A percentile compares a stretch with the other conserved stretches of the same genome.
These are phyloP conservation scores for Oreocharis arfaki DNA, from an alignment of 2,113 vertebrate genomes.

Conservation along the genomic window DNA sequence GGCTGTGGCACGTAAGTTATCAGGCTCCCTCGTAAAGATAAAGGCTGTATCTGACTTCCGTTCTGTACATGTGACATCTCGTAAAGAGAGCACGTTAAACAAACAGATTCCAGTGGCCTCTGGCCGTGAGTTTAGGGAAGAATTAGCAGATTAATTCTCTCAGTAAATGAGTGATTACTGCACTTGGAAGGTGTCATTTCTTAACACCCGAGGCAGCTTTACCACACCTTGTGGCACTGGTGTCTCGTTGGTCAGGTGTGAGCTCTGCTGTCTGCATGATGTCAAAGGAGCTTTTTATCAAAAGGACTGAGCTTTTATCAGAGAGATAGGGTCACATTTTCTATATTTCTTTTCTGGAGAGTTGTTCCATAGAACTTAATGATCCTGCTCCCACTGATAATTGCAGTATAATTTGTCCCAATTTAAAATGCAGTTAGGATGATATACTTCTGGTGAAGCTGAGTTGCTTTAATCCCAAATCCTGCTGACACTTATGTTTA, in stretches of 20 bases:
- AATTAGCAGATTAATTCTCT: background rate
- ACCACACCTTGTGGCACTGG: rapidly evolving
- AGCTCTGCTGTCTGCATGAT: background rate
- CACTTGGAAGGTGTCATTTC: background rate
- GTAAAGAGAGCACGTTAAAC: background rate
- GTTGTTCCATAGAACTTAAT: background rate
- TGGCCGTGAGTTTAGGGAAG: background rate
- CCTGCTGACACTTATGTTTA: background rate
- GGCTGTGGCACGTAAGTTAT: conserved; percentile 10
- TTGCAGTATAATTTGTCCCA: background rate
- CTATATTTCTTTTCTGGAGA: background rate
- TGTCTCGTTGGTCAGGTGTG: background rate
- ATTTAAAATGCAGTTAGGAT: background rate
- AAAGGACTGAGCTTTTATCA: background rate
- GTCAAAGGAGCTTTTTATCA: background rate
- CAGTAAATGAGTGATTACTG: background rate
- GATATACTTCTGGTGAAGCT: background rate
- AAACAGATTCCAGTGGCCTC: background rate
- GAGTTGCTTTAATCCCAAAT: conserved; percentile 1
- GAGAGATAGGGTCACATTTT: background rate
- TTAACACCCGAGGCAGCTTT: background rate
- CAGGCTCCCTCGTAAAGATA: background rate
- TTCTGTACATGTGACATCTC: background rate
- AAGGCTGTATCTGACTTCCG: background rate
- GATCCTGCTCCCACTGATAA: background rate